Base-by-base conservation (phyloP, 1,140 invertebrate genomes). In the Acromyrmex heyeri region DNA sequence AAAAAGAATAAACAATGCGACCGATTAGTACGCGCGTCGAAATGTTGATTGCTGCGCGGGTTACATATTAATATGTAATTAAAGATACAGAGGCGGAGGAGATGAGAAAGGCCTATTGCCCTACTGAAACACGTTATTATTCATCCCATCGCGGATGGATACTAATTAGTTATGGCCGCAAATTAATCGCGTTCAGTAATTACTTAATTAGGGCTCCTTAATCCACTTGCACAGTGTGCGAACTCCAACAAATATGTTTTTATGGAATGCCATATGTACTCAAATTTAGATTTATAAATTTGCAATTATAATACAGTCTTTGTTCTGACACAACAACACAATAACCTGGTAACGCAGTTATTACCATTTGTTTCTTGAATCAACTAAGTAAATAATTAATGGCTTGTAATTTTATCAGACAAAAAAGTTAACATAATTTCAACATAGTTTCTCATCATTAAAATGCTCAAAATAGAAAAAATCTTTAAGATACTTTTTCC, bases 1-100 rank as follows among this genome's bases (percentile, higher is more conserved):
- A 96, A 53, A 89, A 10, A 72, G 53, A 89, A 62, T 62, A 55
- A 70, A 69, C 69, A 93, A 96, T 94, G 96, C 93, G 95, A 34
- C 61, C 78, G 72, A 76, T 59, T 79, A 44, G 48, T 18, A 55
- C 12, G 67, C 16, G 67, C 18, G 10, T 73, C 21, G 16, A 61
- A 87, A 79, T 79, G 53, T 21, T n/a, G 79, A 83, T 85, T 85
- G 78, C 57, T 30, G 48, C 67, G 65, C 24, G 83, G 16, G 18
- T 57, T 57, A 76, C 50, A 81, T 77, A 87, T 79, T 57, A 87
- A 87, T 87, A 78, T 73, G 65, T 69, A 70, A 79, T 83, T 65
- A 87, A 59, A 44, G 59, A 27, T 69, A 59, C 21, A 18, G 61
- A 50, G n/a, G 61, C 0, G 30, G 34, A 27, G 50, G 14, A 18